Base-by-base conservation (phyloP, 2,113 vertebrate species). In the Promerops cafer region DNA sequence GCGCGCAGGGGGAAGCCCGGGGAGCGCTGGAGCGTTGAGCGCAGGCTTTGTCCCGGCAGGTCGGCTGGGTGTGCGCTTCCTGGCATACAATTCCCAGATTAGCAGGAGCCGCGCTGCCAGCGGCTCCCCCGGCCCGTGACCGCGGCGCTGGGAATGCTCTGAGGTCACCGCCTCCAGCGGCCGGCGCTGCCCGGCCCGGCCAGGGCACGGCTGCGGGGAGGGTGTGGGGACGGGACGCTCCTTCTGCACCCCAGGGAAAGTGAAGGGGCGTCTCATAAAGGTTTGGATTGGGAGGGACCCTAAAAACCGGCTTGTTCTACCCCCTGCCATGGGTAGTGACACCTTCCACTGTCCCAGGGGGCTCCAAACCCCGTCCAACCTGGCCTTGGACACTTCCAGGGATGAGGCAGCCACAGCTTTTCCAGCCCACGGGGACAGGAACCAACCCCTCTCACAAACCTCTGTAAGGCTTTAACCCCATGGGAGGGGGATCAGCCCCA, bases 31-130 rank as follows among this genome's bases (percentile, higher is more conserved):
- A 42, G 81, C n/a, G 14, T 7, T 35, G 70, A 49, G 50, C 60
- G 61, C 84, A 9, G 87, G 75, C 91, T 96, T 84, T 95, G 95
- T 97, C 79, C 49, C 12, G 50, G 83, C 95, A 94, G 94, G 72
- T 94, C 94, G 39, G 74, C 91, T 95, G 96, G 95, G 97, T 90
- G 96, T 96, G 97, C 49, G 60, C 54, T 97, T 97, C 97, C 97
- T 97, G 94, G 83, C 84, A 96, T 97, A 97, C 83, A 97, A 95
- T 96, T 97, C 96, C 96, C 94, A 97, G 95, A 97, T 97, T 97
- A 97, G 96, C 92, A 93, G 89, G 45, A 65, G 91, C 71, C 0
- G 7, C 4, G 72, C 94, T 97, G 96, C 87, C 94, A 96, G 83
- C 93, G 33, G 89, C 95, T 87, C 63, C 91, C 87, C 61, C 53